Percentiles rank a stretch among this genome's conserved stretches.
phyloP scores from a whole-genome alignment of 92 coral and sea anemone species.

The Zoanthus gigantus region DNA sequence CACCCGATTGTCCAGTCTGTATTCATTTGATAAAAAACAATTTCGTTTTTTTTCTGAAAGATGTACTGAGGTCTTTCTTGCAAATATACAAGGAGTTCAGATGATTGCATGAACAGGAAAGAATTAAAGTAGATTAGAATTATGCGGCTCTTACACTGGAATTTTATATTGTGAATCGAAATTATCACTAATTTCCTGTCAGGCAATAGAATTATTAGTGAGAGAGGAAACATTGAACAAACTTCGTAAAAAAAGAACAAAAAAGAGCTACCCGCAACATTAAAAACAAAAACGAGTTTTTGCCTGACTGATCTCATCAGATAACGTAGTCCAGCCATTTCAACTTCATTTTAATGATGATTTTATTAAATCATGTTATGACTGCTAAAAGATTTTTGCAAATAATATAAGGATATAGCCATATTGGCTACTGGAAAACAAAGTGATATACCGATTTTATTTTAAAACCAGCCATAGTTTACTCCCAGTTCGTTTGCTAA shows the following conservation, averaged over 20 bases:
- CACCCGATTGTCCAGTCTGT: too few species aligned
- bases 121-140: slow-evolving; percentile 33
- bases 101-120: slow-evolving; percentile 37
- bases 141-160: not conserved
- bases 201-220: not conserved
- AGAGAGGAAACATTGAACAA: not conserved
- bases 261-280: not conserved
- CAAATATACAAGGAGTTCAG: not conserved
- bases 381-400: not conserved
- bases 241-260: not conserved
- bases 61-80: too few species aligned
- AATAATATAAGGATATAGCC: not conserved
- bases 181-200: not conserved
- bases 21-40: too few species aligned
- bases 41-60: too few species aligned
- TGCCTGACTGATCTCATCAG: not conserved
- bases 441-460: too few species aligned
- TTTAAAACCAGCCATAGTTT: too few species aligned
- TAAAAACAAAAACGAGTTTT: not conserved
- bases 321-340: not conserved
- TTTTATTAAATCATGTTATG: not conserved
- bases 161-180: not conserved
- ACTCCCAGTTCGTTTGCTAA: too few species aligned
- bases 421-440: too few species aligned
- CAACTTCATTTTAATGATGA: not conserved